phyloP scores from a whole-genome alignment of 2,797 vertebrate genomes.

The Hypotaenidia philippensis region DNA sequence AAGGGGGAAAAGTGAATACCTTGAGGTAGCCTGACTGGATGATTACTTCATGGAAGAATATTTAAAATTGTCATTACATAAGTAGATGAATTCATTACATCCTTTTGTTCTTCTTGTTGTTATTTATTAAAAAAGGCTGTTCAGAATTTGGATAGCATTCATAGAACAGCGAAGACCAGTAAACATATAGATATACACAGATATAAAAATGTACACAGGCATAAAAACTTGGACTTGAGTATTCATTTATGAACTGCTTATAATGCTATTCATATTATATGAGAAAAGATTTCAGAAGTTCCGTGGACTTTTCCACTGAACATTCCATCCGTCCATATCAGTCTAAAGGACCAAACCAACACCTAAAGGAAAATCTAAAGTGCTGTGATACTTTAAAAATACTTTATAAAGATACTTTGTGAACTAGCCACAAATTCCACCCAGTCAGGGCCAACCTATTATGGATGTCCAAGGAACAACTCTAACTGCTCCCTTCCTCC shows the following conservation, averaged over 20 bases:
- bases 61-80: neutral
- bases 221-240: fast-evolving
- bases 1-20: neutral
- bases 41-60: neutral
- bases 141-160: neutral
- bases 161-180: neutral
- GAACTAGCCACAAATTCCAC: slow-evolving; percentile 29
- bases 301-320: neutral
- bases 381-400: neutral
- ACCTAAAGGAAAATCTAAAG: neutral
- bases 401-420: slow-evolving; percentile 2
- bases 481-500: slow-evolving; percentile 26
- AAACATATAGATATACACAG: neutral
- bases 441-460: neutral
- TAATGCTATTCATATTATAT: neutral
- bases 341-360: neutral
- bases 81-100: neutral
- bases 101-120: neutral
- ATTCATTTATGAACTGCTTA: neutral
- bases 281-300: neutral
- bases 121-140: neutral
- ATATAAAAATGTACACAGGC: neutral
- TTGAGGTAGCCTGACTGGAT: neutral
- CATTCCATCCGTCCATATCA: neutral
- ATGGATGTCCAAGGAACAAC: slow-evolving; percentile 25